Percentiles rank a stretch among this genome's conserved stretches.
These are phyloP conservation scores for Petaurus breviceps DNA, from an alignment of 2,113 vertebrate species.

Conservation along the genomic window DNA sequence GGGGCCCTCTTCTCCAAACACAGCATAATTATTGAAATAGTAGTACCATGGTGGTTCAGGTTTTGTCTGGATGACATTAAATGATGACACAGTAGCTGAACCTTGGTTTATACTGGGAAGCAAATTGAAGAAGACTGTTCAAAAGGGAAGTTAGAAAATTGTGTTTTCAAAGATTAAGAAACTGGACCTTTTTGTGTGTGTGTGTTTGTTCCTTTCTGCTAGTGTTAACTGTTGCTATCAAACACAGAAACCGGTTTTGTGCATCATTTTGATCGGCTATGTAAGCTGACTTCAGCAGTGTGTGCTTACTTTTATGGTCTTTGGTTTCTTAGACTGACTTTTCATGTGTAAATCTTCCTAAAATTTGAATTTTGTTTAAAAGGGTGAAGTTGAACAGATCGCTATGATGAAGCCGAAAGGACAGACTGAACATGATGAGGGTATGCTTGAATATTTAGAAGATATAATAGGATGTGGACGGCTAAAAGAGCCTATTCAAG, in stretches of 20 bases:
- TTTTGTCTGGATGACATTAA: background rate
- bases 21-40: background rate
- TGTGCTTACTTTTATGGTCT: conserved; percentile 35
- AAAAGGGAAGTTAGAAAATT: background rate
- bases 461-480: conserved; percentile 96
- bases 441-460: conserved; percentile 98
- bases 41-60: background rate
- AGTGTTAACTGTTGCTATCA: background rate
- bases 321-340: conserved; percentile 25
- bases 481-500: conserved; percentile 93
- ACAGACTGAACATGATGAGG: conserved; percentile 96
- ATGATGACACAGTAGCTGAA: background rate
- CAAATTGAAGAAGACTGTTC: background rate
- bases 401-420: conserved; percentile 99
- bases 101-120: background rate
- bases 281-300: background rate
- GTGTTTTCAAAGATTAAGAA: background rate
- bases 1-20: background rate
- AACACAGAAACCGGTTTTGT: conserved; percentile 18
- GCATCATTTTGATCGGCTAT: background rate
- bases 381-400: conserved; percentile 99
- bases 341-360: conserved; percentile 41
- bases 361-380: conserved; percentile 70
- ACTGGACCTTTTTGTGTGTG: background rate
- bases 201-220: background rate